Evolutionary conservation across 2,888 invertebrate species (phyloP).

Genomic region (Aspidapion aeneum): DNA sequence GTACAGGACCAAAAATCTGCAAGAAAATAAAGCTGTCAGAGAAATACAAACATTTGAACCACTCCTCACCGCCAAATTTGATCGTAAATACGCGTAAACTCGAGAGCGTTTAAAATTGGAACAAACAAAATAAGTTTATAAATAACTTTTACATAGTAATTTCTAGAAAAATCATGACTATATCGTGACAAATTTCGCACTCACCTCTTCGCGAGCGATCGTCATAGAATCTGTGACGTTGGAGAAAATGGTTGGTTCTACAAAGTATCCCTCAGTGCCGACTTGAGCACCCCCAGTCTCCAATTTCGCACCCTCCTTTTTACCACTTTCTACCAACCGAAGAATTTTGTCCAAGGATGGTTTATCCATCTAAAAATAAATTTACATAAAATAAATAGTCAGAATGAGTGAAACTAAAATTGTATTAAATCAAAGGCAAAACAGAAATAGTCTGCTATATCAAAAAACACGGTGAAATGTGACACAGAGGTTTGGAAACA

Average conservation of each 20-base stretch:
- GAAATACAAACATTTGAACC: background rate
- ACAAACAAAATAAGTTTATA: too few relatives aligned
- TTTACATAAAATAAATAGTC: too few relatives aligned
- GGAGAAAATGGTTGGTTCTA: constrained; percentile 78
- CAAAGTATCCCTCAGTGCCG: constrained; percentile 69
- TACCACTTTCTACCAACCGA: constrained; percentile 71
- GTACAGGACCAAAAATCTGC: constrained; percentile 89
- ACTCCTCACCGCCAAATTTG: background rate
- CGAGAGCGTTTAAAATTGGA: too few relatives aligned
- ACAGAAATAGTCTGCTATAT: too few relatives aligned
- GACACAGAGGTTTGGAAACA: too few relatives aligned
- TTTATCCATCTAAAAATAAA: constrained; percentile 58
- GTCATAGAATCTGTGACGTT: constrained; percentile 73
- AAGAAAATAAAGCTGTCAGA: constrained; percentile 24
- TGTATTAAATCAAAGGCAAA: too few relatives aligned
- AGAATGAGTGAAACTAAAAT: too few relatives aligned
- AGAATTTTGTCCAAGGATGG: constrained; percentile 75
- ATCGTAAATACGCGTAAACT: too few relatives aligned
- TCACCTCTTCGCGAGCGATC: constrained; percentile 72
- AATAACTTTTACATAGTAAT: too few relatives aligned
- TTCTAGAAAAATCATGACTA: too few relatives aligned
- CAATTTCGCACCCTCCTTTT: constrained; percentile 74
- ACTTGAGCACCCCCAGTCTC: constrained; percentile 69
- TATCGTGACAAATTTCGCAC: too few relatives aligned
- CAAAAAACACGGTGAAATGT: too few relatives aligned